These are phyloP conservation scores for Beris chalybata DNA, from an alignment of 2,888 invertebrate genomes.

Conservation along the genomic window DNA sequence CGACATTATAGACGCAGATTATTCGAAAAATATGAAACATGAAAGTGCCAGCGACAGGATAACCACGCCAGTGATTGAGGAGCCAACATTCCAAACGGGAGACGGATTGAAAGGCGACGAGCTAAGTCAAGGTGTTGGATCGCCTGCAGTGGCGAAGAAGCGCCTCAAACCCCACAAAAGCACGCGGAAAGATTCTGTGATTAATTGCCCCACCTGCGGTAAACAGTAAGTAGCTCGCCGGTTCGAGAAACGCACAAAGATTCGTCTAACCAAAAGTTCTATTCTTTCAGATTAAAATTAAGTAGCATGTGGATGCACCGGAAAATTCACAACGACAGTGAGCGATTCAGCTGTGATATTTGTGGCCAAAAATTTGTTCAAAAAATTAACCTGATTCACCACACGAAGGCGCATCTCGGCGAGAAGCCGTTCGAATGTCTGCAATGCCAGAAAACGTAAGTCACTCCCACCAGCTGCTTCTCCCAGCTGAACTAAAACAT, in stretches of 20 bases:
- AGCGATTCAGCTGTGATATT: slow-evolving; percentile 55
- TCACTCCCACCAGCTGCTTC: slow-evolving; percentile 5
- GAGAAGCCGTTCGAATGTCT: slow-evolving; percentile 55
- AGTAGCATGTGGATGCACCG: slow-evolving; percentile 57
- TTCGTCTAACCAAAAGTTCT: background rate
- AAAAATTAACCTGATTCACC: slow-evolving; percentile 56
- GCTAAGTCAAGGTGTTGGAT: slow-evolving; percentile 2
- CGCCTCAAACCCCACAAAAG: slow-evolving; percentile 47
- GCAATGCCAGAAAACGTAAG: slow-evolving; percentile 53
- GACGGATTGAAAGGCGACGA: too few species aligned
- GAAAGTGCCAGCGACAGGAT: too few species aligned
- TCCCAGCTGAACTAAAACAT: too few species aligned
- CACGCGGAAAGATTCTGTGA: slow-evolving; percentile 54
- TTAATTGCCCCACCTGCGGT: slow-evolving; percentile 55
- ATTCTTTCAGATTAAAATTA: slow-evolving; percentile 49
- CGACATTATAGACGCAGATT: too few species aligned
- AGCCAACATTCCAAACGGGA: too few species aligned
- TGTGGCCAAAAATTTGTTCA: slow-evolving; percentile 57
- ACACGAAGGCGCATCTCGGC: slow-evolving; percentile 53
- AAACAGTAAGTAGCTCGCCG: slow-evolving; percentile 49
- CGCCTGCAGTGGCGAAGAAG: slow-evolving; percentile 44
- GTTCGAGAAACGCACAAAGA: background rate
- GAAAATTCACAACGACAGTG: slow-evolving; percentile 56
- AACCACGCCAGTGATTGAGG: too few species aligned
- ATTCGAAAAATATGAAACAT: too few species aligned